Base-by-base conservation (phyloP, 2,888 invertebrate genomes). In the Halocaridina rubra region DNA sequence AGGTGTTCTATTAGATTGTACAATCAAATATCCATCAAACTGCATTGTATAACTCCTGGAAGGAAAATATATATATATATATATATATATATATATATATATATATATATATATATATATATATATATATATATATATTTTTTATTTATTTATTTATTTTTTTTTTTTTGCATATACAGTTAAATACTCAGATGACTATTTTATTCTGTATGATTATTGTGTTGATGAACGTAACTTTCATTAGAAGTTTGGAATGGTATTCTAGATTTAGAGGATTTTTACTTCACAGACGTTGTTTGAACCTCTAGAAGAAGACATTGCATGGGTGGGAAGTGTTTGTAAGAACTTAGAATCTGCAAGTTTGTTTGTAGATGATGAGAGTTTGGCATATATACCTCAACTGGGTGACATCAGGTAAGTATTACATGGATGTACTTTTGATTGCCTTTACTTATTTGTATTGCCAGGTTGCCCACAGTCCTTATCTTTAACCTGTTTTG, bases 351-450 rank as follows among this genome's bases (percentile, higher is more conserved):
- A 84, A 22, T 79, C 80, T 13, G 84, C 72, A 72, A 84, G 80
- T 53, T 30, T 84, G 29, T 84, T 75, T 69, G 67, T 84, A 19
- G 84, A 84, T 57, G 84, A 84, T 57, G 74, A 75, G 24, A 79
- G 79, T 39, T 32, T 84, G n/a, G 72, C 64, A 2, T 24, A 75
- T 57, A 57, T 84, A 13, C 79, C 79, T 22, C 57, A 69, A 27
- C 29, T 84, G 61, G 84, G 84, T 8, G 39, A 29, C 24, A 53
- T 84, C 67, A 79, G 32, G 84, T 84, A 32, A 72, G 82, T n/a
- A n/a, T n/a, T n/a, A n/a, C n/a, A n/a, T n/a, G n/a, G n/a, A n/a
- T n/a, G n/a, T n/a, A n/a, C n/a, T n/a, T n/a, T n/a, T n/a, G n/a
- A n/a, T n/a, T n/a, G n/a, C n/a, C n/a, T n/a, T n/a, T n/a, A n/a